phyloP scores from a whole-genome alignment of 2,113 vertebrate species.

The Lasiurus borealis region DNA sequence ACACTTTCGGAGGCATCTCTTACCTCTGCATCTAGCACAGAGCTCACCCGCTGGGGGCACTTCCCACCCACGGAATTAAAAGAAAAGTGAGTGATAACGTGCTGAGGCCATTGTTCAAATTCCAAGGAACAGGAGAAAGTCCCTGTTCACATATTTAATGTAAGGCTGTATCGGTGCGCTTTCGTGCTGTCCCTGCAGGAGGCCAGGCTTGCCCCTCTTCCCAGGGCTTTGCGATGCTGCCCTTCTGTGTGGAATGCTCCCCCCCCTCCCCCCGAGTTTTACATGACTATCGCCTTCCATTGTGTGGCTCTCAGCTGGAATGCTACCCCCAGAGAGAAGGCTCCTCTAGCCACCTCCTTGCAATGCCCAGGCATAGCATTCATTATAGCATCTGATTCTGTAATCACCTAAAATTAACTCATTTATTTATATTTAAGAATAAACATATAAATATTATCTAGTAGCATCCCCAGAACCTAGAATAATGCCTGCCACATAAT shows the following conservation, averaged over 20 bases:
- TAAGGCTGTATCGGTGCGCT: too few species aligned
- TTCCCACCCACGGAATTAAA: too few species aligned
- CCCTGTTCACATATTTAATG: too few species aligned
- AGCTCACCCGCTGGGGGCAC: not conserved
- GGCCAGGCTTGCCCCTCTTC: not conserved
- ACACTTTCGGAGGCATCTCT: not conserved
- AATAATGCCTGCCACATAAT: too few species aligned
- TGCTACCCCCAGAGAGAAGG: not conserved
- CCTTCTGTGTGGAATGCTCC: not conserved
- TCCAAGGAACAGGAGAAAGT: not conserved
- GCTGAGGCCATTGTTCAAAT: not conserved
- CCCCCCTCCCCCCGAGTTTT: too few species aligned
- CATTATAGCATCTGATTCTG: not conserved
- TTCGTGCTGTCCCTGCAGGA: not conserved
- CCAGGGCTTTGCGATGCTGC: not conserved
- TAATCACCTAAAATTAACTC: not conserved
- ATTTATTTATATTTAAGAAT: not conserved
- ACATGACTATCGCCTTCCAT: not conserved
- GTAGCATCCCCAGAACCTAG: not conserved
- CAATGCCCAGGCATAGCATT: not conserved
- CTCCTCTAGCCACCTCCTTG: not conserved
- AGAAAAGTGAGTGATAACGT: not conserved
- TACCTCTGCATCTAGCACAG: not conserved
- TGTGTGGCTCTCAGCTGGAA: not conserved
- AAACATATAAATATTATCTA: not conserved